phyloP scores from a whole-genome alignment of 2,113 vertebrate species.

The Lanius collurio region DNA sequence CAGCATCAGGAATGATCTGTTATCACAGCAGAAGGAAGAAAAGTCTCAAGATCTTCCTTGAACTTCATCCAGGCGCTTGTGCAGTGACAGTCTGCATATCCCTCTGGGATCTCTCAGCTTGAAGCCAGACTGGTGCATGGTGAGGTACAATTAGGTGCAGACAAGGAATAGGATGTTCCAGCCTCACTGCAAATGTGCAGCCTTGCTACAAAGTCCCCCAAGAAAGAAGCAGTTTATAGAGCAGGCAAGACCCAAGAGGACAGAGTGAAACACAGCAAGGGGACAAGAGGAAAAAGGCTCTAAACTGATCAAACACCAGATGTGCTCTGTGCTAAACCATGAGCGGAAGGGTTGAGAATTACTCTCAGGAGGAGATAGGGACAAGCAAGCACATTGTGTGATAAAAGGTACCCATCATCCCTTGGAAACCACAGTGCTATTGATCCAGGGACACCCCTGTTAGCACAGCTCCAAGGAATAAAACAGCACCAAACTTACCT shows the following conservation, averaged over 20 bases:
- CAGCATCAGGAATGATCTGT: background rate
- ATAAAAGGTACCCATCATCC: background rate
- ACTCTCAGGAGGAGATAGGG: background rate
- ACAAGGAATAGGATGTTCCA: background rate
- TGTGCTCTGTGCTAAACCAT: background rate
- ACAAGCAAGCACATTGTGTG: background rate
- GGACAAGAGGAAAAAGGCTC: background rate
- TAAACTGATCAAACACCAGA: background rate
- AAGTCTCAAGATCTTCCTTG: background rate
- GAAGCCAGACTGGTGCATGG: background rate
- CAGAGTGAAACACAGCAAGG: background rate
- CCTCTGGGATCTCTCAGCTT: background rate
- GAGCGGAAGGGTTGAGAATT: background rate
- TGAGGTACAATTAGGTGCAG: background rate
- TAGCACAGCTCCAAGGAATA: background rate
- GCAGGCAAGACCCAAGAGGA: background rate
- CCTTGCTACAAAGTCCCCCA: background rate
- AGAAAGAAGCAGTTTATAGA: background rate
- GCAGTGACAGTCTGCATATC: background rate
- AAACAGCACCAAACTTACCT: constrained; percentile 74
- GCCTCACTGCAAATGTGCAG: background rate
- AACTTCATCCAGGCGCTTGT: background rate
- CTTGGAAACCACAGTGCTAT: background rate
- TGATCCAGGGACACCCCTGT: background rate
- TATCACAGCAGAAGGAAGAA: background rate